Conservation (phyloP, 2,888 invertebrate species). For the Rhabditophanes sp. region DNA sequence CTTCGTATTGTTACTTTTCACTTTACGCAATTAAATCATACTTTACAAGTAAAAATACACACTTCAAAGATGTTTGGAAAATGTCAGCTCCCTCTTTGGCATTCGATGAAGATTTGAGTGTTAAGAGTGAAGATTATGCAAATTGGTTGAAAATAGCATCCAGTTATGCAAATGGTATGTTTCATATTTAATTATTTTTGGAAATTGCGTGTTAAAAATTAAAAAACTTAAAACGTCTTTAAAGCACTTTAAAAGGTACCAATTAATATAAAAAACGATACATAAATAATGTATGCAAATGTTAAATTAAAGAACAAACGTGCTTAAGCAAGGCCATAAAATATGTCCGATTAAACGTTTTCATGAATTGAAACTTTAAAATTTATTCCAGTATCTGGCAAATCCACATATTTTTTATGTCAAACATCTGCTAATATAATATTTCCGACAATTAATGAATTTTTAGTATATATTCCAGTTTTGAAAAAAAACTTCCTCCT, state of each 20-base stretch:
- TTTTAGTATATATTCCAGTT: not conserved
- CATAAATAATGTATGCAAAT: no score
- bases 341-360: not conserved
- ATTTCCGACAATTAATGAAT: not conserved
- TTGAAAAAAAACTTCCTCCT: not conserved
- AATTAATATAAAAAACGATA: no score
- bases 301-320: not conserved
- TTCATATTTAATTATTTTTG: constrained; percentile 3
- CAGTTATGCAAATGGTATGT: constrained; percentile 30
- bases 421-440: not conserved
- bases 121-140: constrained; percentile 17
- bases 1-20: constrained; percentile 36
- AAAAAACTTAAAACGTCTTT: no score
- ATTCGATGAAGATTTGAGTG: constrained; percentile 37
- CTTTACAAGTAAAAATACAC: constrained; percentile 24
- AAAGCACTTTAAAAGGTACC: no score
- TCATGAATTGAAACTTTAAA: not conserved
- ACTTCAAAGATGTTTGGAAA: constrained; percentile 31
- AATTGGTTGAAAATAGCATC: constrained; percentile 33
- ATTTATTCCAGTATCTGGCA: constrained; percentile 1
- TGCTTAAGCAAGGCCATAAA: not conserved
- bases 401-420: constrained; percentile 1
- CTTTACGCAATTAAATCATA: constrained; percentile 40
- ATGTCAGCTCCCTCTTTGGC: constrained; percentile 26
- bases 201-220: no score